Base-by-base conservation (phyloP, 1,140 invertebrate genomes). In the Drosophila albomicans region DNA sequence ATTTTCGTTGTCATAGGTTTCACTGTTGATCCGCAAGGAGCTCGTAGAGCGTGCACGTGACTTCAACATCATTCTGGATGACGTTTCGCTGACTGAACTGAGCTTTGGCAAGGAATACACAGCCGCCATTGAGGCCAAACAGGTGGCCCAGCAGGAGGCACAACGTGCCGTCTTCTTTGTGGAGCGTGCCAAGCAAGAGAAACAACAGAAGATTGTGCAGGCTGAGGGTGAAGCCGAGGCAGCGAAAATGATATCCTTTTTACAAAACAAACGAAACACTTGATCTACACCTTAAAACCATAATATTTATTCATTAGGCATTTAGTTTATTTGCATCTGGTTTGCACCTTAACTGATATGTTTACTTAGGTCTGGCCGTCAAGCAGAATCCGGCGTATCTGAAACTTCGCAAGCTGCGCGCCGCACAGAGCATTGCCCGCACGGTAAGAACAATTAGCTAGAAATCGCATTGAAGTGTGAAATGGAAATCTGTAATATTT, bases 191-290 rank as follows among this genome's bases (percentile, higher is more conserved):
- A 98, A 97, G 86, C 99, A 99, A 92, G 99, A 99, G 93, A 96
- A 96, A 91, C 99, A 99, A 93, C 99, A 99, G 93, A 99, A 99
- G 92, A 99, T 99, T 94, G 98, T 99, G 1, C 99, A 99, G 93
- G 99, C 99, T 78, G 99, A 99, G 94, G 99, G 99, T 95, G 99
- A 99, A 96, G 98, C 99, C 25, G 97, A 99, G 94, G 98, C 99
- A 86, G 99, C 99, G 2, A 97, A 97, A 95, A 97, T 98, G 97
- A 96, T 97, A 97, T 97, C 96, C 96, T 96, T 96, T 95, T 94
- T 81, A 68, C 79, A 81, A 62, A 88, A 72, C 52, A 54, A 10
- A 15, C 28, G 3, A 25, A 25, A 66, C 35, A 11, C 35, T 38
- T 10, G 5, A 8, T 56, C 16, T 20, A 10, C 13, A 38, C 35